Conservation (phyloP, 2,888 invertebrate species). For the Mycalesis mineus region DNA sequence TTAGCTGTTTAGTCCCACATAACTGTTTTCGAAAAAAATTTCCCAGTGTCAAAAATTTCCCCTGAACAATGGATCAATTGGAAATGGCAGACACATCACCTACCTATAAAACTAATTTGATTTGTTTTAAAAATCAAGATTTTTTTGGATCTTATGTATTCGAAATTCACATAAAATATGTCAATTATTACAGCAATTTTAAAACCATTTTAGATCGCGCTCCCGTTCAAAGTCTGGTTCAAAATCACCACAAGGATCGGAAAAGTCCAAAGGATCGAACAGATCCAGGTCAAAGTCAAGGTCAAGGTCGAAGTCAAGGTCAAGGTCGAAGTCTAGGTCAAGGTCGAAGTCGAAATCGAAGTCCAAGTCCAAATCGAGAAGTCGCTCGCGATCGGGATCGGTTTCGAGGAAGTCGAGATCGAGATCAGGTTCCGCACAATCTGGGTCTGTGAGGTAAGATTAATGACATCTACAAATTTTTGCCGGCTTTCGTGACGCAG, state of each 20-base stretch:
- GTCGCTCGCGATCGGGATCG: slow-evolving; percentile 60
- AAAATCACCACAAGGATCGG: slow-evolving; percentile 54
- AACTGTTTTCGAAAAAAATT: too few relatives aligned
- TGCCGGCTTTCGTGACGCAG: too few relatives aligned
- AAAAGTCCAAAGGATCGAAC: slow-evolving; percentile 46
- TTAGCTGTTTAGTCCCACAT: too few relatives aligned
- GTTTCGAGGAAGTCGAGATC: slow-evolving; percentile 56
- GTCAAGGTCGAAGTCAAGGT: slow-evolving; percentile 41
- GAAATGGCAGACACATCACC: too few relatives aligned
- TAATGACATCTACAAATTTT: too few relatives aligned
- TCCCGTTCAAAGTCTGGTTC: slow-evolving; percentile 69
- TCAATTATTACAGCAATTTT: too few relatives aligned
- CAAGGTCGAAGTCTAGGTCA: slow-evolving; percentile 50
- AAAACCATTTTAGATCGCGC: slow-evolving; percentile 42
- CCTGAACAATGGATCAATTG: too few relatives aligned
- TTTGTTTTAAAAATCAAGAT: too few relatives aligned
- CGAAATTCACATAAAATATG: too few relatives aligned
- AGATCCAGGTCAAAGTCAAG: slow-evolving; percentile 27
- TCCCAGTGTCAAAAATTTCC: too few relatives aligned
- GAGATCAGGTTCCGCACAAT: slow-evolving; percentile 49
- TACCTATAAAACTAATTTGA: too few relatives aligned
- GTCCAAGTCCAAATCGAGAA: slow-evolving; percentile 55
- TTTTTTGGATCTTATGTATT: too few relatives aligned
- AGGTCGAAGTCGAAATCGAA: slow-evolving; percentile 38
- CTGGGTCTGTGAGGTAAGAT: slow-evolving; percentile 45